Conservation (phyloP, 1,140 invertebrate genomes). For the Ooceraea biroi region DNA sequence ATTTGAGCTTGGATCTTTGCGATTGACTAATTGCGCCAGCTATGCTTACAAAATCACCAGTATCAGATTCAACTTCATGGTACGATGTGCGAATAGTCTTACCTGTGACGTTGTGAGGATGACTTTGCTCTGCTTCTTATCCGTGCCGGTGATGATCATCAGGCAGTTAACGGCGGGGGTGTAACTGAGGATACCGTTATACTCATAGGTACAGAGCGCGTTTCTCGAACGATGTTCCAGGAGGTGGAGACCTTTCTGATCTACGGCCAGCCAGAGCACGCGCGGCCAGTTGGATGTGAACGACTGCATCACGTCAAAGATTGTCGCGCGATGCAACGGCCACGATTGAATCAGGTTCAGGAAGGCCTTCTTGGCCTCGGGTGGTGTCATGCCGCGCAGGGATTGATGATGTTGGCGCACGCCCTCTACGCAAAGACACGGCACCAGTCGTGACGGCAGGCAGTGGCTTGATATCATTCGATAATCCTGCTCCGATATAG, state of each 20-base stretch:
- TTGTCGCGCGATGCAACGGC: slow-evolving; percentile 96
- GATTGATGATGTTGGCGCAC: slow-evolving; percentile 95
- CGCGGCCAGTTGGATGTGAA: slow-evolving; percentile 98
- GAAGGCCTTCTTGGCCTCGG: slow-evolving; percentile 96
- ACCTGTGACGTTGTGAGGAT: slow-evolving; percentile 95
- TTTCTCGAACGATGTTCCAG: slow-evolving; percentile 95
- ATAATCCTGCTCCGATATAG: slow-evolving; percentile 89
- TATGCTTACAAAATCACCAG: too few species aligned
- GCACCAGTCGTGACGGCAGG: slow-evolving; percentile 92
- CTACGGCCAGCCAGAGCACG: slow-evolving; percentile 95
- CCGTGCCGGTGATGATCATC: slow-evolving; percentile 95
- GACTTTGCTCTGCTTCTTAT: slow-evolving; percentile 96
- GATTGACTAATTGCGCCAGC: too few species aligned
- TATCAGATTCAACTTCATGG: not conserved
- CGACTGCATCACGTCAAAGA: slow-evolving; percentile 98
- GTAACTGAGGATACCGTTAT: slow-evolving; percentile 94
- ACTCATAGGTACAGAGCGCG: slow-evolving; percentile 95
- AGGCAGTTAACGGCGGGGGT: slow-evolving; percentile 95
- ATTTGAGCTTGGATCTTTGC: too few species aligned
- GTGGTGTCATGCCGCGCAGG: slow-evolving; percentile 93
- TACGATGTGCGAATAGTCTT: slow-evolving; percentile 61
- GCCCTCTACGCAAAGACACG: slow-evolving; percentile 91
- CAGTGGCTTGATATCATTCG: slow-evolving; percentile 92
- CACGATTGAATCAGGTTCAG: slow-evolving; percentile 97
- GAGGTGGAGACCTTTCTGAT: slow-evolving; percentile 96